Evolutionary conservation across 2,888 invertebrate species (phyloP).

Genomic region (Mythimna lalbum): DNA sequence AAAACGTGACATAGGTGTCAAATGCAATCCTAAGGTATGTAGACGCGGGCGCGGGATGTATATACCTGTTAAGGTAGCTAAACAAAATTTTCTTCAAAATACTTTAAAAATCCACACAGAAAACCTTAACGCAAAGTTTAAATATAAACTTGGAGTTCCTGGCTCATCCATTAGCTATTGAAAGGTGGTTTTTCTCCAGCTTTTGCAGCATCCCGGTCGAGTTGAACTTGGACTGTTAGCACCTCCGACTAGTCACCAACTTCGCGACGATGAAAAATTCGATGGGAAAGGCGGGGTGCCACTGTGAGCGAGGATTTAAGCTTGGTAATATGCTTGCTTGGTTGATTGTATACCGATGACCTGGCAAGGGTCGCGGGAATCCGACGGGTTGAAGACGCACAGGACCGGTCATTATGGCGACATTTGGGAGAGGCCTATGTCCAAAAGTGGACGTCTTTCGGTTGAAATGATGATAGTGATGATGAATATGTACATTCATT

Average conservation of each 20-base stretch:
- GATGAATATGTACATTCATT: too few relatives aligned
- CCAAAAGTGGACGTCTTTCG: too few relatives aligned
- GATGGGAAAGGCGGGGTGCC: conserved; percentile 60
- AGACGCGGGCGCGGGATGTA: too few relatives aligned
- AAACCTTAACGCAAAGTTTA: neutral
- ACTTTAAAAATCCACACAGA: neutral
- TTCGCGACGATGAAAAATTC: conserved; percentile 82
- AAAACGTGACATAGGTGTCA: too few relatives aligned
- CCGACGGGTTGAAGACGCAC: too few relatives aligned
- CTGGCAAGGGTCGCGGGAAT: too few relatives aligned
- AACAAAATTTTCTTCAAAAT: neutral
- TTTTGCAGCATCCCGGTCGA: conserved; percentile 64
- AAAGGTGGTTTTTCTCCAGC: conserved; percentile 57
- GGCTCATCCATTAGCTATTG: conserved; percentile 42
- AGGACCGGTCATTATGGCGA: too few relatives aligned
- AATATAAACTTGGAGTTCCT: conserved; percentile 20
- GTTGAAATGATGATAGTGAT: too few relatives aligned
- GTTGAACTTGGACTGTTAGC: conserved; percentile 77
- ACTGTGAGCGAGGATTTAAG: conserved; percentile 36
- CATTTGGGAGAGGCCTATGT: too few relatives aligned
- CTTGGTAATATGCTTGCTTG: too few relatives aligned
- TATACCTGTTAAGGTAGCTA: neutral
- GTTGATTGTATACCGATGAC: too few relatives aligned
- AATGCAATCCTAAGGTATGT: too few relatives aligned
- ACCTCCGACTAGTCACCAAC: conserved; percentile 70